These are phyloP conservation scores for Dryadula phaetusa DNA, from an alignment of 2,888 invertebrate species.

Conservation along the genomic window DNA sequence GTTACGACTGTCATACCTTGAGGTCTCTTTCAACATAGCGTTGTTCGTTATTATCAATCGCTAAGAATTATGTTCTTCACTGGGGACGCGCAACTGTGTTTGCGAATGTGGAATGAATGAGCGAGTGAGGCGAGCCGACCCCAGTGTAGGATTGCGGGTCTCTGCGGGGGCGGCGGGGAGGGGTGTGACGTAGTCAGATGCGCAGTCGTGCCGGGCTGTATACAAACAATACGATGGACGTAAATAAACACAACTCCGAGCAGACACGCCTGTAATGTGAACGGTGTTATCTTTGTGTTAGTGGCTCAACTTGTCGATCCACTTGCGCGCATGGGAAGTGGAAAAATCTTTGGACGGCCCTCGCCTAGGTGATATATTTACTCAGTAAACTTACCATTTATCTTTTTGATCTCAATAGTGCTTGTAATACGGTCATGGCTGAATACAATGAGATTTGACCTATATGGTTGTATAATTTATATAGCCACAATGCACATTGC, in stretches of 20 bases:
- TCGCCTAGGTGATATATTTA: constrained; percentile 42
- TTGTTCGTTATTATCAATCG: constrained; percentile 52
- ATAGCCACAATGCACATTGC: constrained; percentile 27
- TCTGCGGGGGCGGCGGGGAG: constrained; percentile 65
- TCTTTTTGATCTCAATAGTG: constrained; percentile 36
- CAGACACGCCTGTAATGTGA: constrained; percentile 66
- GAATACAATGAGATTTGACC: constrained; percentile 41
- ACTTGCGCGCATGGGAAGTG: constrained; percentile 50
- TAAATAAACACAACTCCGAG: constrained; percentile 82
- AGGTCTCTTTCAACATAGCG: constrained; percentile 79
- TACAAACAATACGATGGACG: constrained; percentile 84
- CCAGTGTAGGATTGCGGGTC: constrained; percentile 74
- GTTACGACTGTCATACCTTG: constrained; percentile 68
- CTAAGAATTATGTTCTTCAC: constrained; percentile 63
- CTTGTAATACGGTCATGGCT: constrained; percentile 42
- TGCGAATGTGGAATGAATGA: constrained; percentile 83
- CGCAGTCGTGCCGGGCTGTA: constrained; percentile 84
- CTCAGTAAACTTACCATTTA: constrained; percentile 34
- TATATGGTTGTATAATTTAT: constrained; percentile 37
- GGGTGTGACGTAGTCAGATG: constrained; percentile 79
- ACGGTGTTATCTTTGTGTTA: constrained; percentile 75
- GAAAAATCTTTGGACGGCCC: constrained; percentile 46
- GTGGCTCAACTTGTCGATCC: constrained; percentile 60
- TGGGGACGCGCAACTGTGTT: constrained; percentile 70
- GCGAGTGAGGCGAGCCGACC: constrained; percentile 76